Percentiles rank a stretch among this genome's conserved stretches.
Evolutionary conservation across 2,888 invertebrate species (phyloP).

Genomic region (Teleogryllus oceanicus): DNA sequence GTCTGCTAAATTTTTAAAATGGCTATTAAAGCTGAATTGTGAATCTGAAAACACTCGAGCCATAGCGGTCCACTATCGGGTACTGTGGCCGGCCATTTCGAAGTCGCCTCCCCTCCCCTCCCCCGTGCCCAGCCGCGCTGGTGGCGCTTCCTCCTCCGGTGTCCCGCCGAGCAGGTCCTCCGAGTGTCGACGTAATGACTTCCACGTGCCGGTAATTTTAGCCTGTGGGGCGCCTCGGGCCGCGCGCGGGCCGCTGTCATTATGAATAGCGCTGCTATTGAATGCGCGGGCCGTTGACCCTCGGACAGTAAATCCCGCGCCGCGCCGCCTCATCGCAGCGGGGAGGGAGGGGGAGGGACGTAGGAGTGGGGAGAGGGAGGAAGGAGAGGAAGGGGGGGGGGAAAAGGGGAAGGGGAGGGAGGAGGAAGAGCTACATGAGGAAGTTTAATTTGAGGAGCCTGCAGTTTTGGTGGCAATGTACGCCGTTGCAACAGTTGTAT

Average conservation of each 20-base stretch:
- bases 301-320: not conserved
- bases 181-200: constrained; percentile 18
- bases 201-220: constrained; percentile 1
- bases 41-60: no score
- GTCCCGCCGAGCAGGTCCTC: not conserved
- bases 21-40: no score
- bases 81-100: no score
- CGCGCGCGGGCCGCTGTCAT: not conserved
- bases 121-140: not conserved
- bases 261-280: not conserved
- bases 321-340: not conserved
- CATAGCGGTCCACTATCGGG: no score
- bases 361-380: not conserved
- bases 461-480: no score
- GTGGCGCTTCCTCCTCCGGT: not conserved
- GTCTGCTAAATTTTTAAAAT: no score
- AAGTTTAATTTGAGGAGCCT: no score
- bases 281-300: not conserved
- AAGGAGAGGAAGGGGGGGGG: no score
- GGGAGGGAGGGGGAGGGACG: not conserved
- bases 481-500: no score
- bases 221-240: not conserved
- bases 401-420: accelerated
- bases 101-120: no score
- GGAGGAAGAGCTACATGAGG: no score